Conservation (phyloP, 2,888 invertebrate species). For the Diplolepis rosae region DNA sequence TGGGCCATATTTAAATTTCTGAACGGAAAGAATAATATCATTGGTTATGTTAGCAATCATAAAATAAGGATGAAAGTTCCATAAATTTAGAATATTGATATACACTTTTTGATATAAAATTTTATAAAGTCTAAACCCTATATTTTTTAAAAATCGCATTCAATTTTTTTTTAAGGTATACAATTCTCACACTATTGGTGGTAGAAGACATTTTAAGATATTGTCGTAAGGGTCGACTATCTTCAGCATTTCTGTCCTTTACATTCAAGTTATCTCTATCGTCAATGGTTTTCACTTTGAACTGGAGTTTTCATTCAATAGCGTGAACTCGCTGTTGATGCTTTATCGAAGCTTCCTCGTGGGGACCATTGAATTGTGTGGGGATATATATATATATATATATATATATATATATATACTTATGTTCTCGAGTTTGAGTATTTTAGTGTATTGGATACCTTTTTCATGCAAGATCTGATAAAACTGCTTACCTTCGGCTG, state of each 20-base stretch:
- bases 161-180: background rate
- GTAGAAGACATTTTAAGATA: constrained; percentile 4
- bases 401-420: background rate
- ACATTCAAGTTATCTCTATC: constrained; percentile 7
- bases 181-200: background rate
- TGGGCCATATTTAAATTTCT: too few species aligned
- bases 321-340: background rate
- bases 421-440: background rate
- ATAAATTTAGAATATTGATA: too few species aligned
- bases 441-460: background rate
- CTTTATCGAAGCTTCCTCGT: background rate
- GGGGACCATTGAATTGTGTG: background rate
- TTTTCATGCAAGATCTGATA: background rate
- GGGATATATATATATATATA: background rate
- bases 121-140: too few species aligned
- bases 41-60: too few species aligned
- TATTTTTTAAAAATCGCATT: too few species aligned
- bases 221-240: constrained; percentile 11
- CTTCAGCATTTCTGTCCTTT: constrained; percentile 2
- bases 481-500: background rate
- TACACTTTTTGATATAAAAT: too few species aligned
- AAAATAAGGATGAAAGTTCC: too few species aligned
- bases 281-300: background rate
- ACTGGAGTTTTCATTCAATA: constrained; percentile 3
- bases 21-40: too few species aligned